Conservation (phyloP, 2,888 invertebrate genomes). For the Drosophila multiciliata region DNA sequence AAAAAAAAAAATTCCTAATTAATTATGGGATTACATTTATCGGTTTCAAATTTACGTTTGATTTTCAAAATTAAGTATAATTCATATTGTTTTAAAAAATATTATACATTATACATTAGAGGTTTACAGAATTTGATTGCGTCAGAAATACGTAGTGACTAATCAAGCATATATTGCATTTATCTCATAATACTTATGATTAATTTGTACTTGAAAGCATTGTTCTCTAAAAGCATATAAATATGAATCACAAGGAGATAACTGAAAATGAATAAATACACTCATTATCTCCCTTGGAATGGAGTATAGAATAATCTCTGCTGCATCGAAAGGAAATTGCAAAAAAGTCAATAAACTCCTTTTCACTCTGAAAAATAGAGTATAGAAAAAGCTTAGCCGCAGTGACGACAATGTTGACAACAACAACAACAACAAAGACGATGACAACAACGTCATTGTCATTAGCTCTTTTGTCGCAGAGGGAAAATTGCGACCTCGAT, state of each 20-base stretch:
- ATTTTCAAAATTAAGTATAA: not conserved
- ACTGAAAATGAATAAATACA: not conserved
- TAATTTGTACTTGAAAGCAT: not conserved
- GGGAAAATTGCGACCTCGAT: conserved; percentile 72
- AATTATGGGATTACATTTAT: not conserved
- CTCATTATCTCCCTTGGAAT: not conserved
- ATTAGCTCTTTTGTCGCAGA: conserved; percentile 63
- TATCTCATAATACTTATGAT: not conserved
- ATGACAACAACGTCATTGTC: conserved; percentile 58
- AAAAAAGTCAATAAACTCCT: not conserved
- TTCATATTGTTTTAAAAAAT: not conserved
- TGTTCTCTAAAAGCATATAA: not conserved
- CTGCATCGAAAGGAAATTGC: not conserved
- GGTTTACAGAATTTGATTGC: not conserved
- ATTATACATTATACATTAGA: not conserved
- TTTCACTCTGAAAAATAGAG: not conserved
- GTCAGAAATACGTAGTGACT: not conserved
- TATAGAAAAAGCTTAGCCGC: conserved; percentile 34
- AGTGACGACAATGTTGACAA: conserved; percentile 26
- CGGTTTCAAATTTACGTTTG: not conserved
- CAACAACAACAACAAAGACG: conserved; percentile 17
- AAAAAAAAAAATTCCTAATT: not conserved
- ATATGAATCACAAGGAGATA: not conserved
- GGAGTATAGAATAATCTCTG: not conserved
- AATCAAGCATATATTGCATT: not conserved